Percentiles rank a stretch among this genome's conserved stretches.
Evolutionary conservation across 2,113 vertebrate genomes (phyloP).

Genomic region (Microcebus tavaratra): DNA sequence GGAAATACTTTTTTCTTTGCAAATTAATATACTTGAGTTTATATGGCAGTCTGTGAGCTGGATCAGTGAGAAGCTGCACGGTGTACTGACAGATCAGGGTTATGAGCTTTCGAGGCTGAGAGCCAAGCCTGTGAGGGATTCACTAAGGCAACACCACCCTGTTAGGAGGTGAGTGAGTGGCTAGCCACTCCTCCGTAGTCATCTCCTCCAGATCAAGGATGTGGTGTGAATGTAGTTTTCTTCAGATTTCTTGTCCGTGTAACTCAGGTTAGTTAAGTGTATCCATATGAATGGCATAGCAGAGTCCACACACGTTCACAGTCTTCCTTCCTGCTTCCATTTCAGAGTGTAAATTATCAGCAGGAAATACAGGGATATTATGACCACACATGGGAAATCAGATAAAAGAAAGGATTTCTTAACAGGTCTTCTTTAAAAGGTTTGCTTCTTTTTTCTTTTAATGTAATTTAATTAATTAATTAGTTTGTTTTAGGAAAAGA

Average conservation of each 20-base stretch:
- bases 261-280: not conserved
- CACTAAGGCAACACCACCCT: not conserved
- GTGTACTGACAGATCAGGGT: not conserved
- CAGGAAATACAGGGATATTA: not conserved
- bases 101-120: not conserved
- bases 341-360: not conserved
- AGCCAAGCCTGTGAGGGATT: not conserved
- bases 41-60: not conserved
- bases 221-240: not conserved
- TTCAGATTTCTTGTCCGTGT: not conserved
- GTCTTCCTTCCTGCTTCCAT: not conserved
- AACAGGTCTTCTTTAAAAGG: not conserved
- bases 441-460: not conserved
- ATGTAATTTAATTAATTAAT: not conserved
- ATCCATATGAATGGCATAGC: not conserved
- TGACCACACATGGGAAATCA: not conserved
- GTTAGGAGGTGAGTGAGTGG: not conserved
- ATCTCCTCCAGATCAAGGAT: not conserved
- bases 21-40: not conserved
- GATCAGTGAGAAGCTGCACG: not conserved
- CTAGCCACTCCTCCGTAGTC: not conserved
- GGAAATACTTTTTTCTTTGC: not conserved
- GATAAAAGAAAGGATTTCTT: constrained; percentile 32
- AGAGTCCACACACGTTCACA: not conserved
- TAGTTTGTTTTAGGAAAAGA: not conserved